Conservation (phyloP, 2,113 vertebrate genomes). For the Casuarius casuarius region DNA sequence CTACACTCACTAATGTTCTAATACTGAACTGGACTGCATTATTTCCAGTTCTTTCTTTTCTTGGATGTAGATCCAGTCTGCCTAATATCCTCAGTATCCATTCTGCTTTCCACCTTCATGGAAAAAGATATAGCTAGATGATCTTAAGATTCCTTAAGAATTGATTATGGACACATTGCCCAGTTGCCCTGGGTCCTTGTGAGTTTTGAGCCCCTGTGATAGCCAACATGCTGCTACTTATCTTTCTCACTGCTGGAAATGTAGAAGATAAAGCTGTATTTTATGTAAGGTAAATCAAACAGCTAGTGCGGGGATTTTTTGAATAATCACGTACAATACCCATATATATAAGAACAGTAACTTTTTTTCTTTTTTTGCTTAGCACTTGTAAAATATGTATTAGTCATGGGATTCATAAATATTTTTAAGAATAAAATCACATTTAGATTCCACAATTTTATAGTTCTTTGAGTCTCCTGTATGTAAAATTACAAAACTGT, state of each 20-base stretch:
- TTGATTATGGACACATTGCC: not conserved
- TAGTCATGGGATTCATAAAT: not conserved
- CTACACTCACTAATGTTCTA: not conserved
- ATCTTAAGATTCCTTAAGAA: not conserved
- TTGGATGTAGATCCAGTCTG: not conserved
- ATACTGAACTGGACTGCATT: not conserved
- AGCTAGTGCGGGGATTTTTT: not conserved
- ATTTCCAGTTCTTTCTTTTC: not conserved
- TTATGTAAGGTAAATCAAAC: not conserved
- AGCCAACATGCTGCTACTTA: not conserved
- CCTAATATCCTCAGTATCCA: not conserved
- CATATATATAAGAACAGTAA: slow-evolving; percentile 3
- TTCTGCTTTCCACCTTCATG: not conserved
- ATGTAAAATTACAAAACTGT: slow-evolving; percentile 46
- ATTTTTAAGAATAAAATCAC: slow-evolving; percentile 50
- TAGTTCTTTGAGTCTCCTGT: slow-evolving; percentile 21
- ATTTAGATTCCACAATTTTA: slow-evolving; percentile 32
- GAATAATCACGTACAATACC: not conserved
- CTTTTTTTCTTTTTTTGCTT: not conserved
- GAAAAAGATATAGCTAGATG: not conserved
- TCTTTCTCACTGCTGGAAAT: not conserved
- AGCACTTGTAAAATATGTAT: slow-evolving; percentile 26
- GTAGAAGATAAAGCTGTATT: not conserved
- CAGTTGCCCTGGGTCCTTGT: not conserved
- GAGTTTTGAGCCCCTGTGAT: not conserved